These are phyloP conservation scores for Lontra canadensis DNA, from an alignment of 2,113 vertebrate genomes.

Conservation along the genomic window DNA sequence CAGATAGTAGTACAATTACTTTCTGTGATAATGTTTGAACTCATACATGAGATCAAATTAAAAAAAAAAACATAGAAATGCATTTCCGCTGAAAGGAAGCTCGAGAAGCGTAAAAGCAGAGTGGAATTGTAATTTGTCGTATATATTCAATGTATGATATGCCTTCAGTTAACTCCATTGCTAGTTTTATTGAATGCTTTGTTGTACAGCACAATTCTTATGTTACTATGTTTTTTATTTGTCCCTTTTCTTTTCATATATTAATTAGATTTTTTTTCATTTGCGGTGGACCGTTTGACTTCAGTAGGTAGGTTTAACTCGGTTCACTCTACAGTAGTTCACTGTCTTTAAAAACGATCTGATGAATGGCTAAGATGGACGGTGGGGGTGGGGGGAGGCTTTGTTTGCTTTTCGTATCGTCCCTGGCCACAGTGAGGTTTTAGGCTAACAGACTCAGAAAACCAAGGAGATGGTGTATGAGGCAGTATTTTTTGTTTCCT, in stretches of 20 bases:
- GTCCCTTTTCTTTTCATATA: constrained; percentile 86
- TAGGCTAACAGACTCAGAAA: neutral
- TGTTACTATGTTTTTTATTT: constrained; percentile 85
- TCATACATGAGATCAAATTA: constrained; percentile 7
- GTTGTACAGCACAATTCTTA: constrained; percentile 79
- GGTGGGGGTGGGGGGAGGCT: neutral
- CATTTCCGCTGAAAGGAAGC: constrained; percentile 32
- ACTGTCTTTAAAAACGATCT: constrained; percentile 66
- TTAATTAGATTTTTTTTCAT: constrained; percentile 93
- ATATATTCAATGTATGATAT: constrained; percentile 38
- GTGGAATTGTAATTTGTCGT: constrained; percentile 24
- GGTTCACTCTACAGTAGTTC: constrained; percentile 69
- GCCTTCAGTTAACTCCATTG: constrained; percentile 69
- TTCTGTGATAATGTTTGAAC: constrained; percentile 27
- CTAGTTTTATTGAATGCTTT: constrained; percentile 83
- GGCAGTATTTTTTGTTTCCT: neutral
- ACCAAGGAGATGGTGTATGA: neutral
- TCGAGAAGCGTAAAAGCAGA: constrained; percentile 47
- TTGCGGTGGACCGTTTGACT: constrained; percentile 92
- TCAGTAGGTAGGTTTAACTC: constrained; percentile 92
- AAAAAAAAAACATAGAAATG: neutral
- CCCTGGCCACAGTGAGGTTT: constrained; percentile 45
- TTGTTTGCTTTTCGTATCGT: constrained; percentile 71
- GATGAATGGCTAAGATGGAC: constrained; percentile 67
- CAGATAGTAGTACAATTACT: constrained; percentile 41